A percentile compares a stretch with the other conserved stretches of the same genome.
These are phyloP conservation scores for Oscheius onirici DNA, from an alignment of 2,888 invertebrate species.

Conservation along the genomic window DNA sequence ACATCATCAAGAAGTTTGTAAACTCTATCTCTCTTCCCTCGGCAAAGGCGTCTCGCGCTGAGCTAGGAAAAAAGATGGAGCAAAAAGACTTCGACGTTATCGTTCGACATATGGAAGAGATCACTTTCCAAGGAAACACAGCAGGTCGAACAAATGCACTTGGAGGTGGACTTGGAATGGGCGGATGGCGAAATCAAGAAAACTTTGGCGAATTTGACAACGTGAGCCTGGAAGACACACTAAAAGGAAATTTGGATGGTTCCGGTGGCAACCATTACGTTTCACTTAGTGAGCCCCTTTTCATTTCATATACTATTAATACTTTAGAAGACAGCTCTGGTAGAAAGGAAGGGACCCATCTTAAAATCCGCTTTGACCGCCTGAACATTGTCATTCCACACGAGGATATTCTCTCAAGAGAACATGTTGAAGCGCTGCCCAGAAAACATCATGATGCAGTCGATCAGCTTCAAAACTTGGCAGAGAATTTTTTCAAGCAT, in stretches of 20 bases:
- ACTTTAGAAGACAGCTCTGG: slow-evolving; percentile 16
- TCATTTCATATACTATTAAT: background rate
- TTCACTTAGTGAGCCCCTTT: slow-evolving; percentile 33
- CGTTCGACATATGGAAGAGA: slow-evolving; percentile 41
- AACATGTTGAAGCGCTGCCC: slow-evolving; percentile 36
- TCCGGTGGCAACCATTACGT: slow-evolving; percentile 18
- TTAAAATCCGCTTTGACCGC: slow-evolving; percentile 40
- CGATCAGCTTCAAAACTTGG: slow-evolving; percentile 32
- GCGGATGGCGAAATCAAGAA: slow-evolving; percentile 38
- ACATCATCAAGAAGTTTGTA: slow-evolving; percentile 45
- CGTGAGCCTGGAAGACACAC: slow-evolving; percentile 28
- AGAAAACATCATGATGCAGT: slow-evolving; percentile 42
- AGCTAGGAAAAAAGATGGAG: slow-evolving; percentile 51
- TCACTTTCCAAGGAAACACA: slow-evolving; percentile 9
- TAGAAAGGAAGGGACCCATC: slow-evolving; percentile 26
- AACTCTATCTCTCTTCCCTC: slow-evolving; percentile 23
- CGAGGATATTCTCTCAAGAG: slow-evolving; percentile 54
- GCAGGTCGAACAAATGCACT: slow-evolving; percentile 2
- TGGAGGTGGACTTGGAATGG: slow-evolving; percentile 16
- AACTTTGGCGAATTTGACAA: slow-evolving; percentile 41
- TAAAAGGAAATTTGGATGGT: background rate
- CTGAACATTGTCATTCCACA: slow-evolving; percentile 55
- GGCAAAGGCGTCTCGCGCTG: slow-evolving; percentile 14
- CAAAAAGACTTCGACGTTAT: slow-evolving; percentile 48
- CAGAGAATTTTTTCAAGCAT: slow-evolving; percentile 43